Percentiles rank a stretch among this genome's conserved stretches.
phyloP scores from a whole-genome alignment of 92 coral and sea anemone genomes.

The Epizoanthus illoricatus region DNA sequence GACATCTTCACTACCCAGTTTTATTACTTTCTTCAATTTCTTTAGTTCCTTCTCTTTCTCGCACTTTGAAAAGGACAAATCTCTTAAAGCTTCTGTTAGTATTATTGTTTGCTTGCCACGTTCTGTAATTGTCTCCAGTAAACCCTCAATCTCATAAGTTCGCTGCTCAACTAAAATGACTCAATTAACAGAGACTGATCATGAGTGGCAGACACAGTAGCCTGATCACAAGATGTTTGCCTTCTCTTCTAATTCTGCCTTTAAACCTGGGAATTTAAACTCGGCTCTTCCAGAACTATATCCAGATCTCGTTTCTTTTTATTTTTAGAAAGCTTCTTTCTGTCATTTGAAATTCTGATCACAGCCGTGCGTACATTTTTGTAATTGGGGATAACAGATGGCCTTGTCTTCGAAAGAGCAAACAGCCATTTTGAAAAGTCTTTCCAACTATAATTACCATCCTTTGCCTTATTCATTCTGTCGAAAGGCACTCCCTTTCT shows the following conservation, averaged over 20 bases:
- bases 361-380: constrained; percentile 9
- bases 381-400: constrained; percentile 12
- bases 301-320: constrained; percentile 10
- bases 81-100: constrained; percentile 17
- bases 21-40: constrained; percentile 21
- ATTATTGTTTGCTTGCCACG: background rate
- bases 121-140: constrained; percentile 12
- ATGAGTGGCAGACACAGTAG: background rate
- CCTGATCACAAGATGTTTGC: background rate
- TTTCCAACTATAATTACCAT: constrained; percentile 23
- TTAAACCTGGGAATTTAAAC: constrained; percentile 7
- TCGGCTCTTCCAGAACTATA: background rate
- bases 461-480: too few species aligned
- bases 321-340: constrained; percentile 24
- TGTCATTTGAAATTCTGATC: background rate
- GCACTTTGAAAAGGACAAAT: constrained; percentile 7
- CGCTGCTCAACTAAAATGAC: background rate
- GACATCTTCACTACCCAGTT: constrained; percentile 18
- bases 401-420: constrained; percentile 19
- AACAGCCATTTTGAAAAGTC: constrained; percentile 23
- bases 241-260: background rate
- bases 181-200: constrained; percentile 3
- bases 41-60: background rate
- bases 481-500: too few species aligned
- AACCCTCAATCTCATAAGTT: constrained; percentile 11